A percentile compares a stretch with the other conserved stretches of the same genome.
phyloP scores from a whole-genome alignment of 2,888 invertebrate species.

The Agrochola macilenta region DNA sequence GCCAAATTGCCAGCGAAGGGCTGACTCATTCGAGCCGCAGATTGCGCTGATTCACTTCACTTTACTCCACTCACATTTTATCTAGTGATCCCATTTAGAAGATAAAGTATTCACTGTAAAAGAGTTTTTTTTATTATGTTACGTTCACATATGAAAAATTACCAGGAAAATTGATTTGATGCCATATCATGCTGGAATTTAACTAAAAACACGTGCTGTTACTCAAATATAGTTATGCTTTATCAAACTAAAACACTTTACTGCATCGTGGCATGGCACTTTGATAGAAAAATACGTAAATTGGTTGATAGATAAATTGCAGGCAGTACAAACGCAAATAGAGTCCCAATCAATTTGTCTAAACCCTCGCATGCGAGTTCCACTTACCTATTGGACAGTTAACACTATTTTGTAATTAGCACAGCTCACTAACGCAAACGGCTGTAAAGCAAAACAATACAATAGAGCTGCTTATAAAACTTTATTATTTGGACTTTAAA shows the following conservation, averaged over 20 bases:
- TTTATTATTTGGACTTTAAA: background rate
- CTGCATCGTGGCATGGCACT: background rate
- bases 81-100: conserved; percentile 70
- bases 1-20: conserved; percentile 85
- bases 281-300: conserved; percentile 37
- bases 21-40: conserved; percentile 82
- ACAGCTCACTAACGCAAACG: conserved; percentile 19
- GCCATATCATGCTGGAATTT: background rate
- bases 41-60: conserved; percentile 84
- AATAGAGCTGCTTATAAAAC: background rate
- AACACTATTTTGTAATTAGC: conserved; percentile 42
- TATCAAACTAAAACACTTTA: background rate
- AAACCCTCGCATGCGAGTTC: conserved; percentile 26
- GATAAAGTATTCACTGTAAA: conserved; percentile 56
- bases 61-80: conserved; percentile 76
- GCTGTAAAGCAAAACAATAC: conserved; percentile 11
- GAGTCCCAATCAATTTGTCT: conserved; percentile 46
- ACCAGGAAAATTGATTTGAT: background rate
- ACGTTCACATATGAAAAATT: conserved; percentile 34
- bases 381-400: conserved; percentile 25
- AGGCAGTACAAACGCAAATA: conserved; percentile 33
- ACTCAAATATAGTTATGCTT: conserved; percentile 2
- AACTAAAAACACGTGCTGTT: background rate
- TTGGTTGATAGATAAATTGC: conserved; percentile 31
- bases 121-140: conserved; percentile 36